Conservation (phyloP, 2,888 invertebrate species). For the Dorcus hopei region DNA sequence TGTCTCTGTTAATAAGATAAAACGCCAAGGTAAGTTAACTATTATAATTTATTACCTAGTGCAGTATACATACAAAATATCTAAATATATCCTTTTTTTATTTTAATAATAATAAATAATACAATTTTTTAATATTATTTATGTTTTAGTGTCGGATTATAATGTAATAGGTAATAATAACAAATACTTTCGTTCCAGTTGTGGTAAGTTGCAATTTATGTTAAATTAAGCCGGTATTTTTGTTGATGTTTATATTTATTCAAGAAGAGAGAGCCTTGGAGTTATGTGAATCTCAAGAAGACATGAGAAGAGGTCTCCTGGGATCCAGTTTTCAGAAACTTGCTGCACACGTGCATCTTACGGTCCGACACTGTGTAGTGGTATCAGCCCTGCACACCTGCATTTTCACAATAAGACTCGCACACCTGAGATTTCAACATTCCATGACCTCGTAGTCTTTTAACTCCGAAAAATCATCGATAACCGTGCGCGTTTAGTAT, state of each 20-base stretch:
- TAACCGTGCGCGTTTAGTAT: background rate
- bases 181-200: no score
- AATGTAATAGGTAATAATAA: no score
- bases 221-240: background rate
- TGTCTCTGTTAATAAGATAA: no score
- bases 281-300: slow-evolving; percentile 29
- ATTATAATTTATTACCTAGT: no score
- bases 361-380: slow-evolving; percentile 33
- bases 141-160: no score
- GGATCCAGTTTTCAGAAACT: slow-evolving; percentile 38
- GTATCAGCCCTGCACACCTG: slow-evolving; percentile 40
- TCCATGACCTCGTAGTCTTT: slow-evolving; percentile 30
- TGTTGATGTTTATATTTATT: slow-evolving; percentile 22
- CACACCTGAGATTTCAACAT: slow-evolving; percentile 46
- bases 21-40: no score
- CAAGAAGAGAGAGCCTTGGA: slow-evolving; percentile 22
- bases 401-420: slow-evolving; percentile 45
- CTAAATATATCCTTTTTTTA: no score
- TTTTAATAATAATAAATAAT: no score
- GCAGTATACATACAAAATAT: no score
- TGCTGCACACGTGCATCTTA: slow-evolving; percentile 38
- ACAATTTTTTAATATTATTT: no score
- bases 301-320: slow-evolving; percentile 26
- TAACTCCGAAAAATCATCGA: slow-evolving; percentile 14
- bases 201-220: no score